Conservation (phyloP, 2,113 vertebrate genomes). For the Engystomops pustulosus region DNA sequence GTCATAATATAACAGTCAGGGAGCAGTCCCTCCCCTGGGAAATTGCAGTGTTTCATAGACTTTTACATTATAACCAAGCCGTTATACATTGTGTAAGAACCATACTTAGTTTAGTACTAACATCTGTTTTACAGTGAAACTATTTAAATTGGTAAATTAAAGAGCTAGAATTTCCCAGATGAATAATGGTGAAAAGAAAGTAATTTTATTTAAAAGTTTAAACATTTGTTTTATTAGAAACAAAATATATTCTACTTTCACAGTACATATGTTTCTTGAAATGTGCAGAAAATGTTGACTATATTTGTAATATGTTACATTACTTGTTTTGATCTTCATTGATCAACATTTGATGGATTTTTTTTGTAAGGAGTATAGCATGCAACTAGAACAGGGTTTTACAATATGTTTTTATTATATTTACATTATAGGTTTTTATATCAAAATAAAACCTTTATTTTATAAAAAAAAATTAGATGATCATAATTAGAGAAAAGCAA, state of each 20-base stretch:
- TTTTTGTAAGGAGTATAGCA: too few relatives aligned
- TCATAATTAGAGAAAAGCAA: too few relatives aligned
- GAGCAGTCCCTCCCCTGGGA: not conserved
- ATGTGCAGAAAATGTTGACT: not conserved
- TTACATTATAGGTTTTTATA: too few relatives aligned
- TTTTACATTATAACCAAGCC: not conserved
- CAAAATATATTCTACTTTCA: not conserved
- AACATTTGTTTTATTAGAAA: not conserved
- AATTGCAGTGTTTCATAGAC: not conserved
- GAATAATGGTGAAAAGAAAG: not conserved
- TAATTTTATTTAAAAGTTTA: not conserved
- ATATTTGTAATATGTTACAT: too few relatives aligned
- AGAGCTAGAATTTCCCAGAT: not conserved
- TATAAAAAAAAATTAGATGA: too few relatives aligned
- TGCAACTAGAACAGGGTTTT: too few relatives aligned
- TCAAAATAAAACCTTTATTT: too few relatives aligned
- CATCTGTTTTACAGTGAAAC: not conserved
- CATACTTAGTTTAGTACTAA: slow-evolving; percentile 5
- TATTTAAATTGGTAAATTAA: not conserved
- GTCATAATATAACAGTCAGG: not conserved
- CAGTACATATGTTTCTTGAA: not conserved
- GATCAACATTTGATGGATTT: too few relatives aligned
- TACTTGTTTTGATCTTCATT: too few relatives aligned
- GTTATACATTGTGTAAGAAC: not conserved
- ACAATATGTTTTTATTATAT: too few relatives aligned